Conservation (phyloP, 2,797 vertebrate genomes). For the Mus spretus region DNA sequence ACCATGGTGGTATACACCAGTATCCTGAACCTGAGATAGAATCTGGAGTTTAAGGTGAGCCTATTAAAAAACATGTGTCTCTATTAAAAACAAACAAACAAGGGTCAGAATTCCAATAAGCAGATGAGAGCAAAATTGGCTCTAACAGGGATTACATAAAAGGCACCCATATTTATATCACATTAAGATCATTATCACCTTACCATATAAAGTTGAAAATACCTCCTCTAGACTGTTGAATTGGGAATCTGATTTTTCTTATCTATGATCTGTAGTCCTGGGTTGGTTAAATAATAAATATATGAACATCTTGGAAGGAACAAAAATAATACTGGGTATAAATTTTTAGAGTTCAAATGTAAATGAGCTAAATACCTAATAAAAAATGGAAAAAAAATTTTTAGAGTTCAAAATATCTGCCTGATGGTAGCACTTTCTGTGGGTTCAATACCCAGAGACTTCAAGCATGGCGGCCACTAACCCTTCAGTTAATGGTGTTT, state of each 20-base stretch:
- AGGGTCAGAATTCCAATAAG: background rate
- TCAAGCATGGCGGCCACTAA: slow-evolving; percentile 49
- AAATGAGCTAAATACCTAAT: too few species aligned
- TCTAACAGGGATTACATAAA: background rate
- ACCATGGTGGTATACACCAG: background rate
- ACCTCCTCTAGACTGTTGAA: background rate
- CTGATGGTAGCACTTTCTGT: background rate
- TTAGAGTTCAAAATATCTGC: slow-evolving; percentile 45
- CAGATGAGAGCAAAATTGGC: background rate
- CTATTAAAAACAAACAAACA: background rate
- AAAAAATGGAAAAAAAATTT: too few species aligned
- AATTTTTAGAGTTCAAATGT: slow-evolving; percentile 38
- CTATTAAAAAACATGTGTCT: background rate
- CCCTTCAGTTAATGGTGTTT: slow-evolving; percentile 61
- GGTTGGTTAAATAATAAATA: background rate
- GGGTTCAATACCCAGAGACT: slow-evolving; percentile 13
- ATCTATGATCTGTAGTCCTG: background rate
- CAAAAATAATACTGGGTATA: background rate
- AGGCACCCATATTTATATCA: background rate
- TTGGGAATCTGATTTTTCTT: background rate
- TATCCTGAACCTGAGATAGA: background rate
- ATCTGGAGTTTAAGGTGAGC: background rate
- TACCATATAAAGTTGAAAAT: background rate
- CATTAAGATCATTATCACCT: background rate
- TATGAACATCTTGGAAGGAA: background rate